Percentiles rank a stretch among this genome's conserved stretches.
These are phyloP conservation scores for Leptoteleia sp. DNA, from an alignment of 1,140 invertebrate genomes.

Conservation along the genomic window DNA sequence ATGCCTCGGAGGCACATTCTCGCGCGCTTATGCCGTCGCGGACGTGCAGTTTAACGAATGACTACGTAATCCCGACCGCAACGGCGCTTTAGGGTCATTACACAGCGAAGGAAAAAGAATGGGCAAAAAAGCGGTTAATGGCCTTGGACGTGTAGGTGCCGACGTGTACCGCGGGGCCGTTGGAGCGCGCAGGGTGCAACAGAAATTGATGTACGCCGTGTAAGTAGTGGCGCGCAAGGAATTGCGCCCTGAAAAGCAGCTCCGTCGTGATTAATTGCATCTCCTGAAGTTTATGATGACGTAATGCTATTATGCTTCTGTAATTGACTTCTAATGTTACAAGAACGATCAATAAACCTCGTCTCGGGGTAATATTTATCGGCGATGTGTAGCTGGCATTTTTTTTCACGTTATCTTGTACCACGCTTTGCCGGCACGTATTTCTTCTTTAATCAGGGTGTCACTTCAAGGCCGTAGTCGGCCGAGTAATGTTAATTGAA, in stretches of 20 bases:
- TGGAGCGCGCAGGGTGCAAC: slow-evolving; percentile 29
- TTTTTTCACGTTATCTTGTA: too few species aligned
- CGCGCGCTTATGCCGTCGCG: slow-evolving; percentile 33
- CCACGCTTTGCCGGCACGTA: too few species aligned
- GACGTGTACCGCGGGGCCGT: slow-evolving; percentile 12
- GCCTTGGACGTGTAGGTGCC: slow-evolving; percentile 20
- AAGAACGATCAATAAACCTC: slow-evolving; percentile 32
- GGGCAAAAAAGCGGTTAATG: slow-evolving; percentile 41
- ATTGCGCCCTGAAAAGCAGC: slow-evolving; percentile 15
- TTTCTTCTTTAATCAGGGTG: too few species aligned
- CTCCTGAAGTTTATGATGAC: slow-evolving; percentile 44
- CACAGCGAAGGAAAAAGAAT: slow-evolving; percentile 43
- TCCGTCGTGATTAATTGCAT: slow-evolving; percentile 38
- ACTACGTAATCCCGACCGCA: slow-evolving; percentile 61
- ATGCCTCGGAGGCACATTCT: slow-evolving; percentile 52
- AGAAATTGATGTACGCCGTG: slow-evolving; percentile 40
- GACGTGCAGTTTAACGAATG: slow-evolving; percentile 66
- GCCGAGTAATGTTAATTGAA: neutral
- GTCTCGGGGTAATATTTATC: neutral
- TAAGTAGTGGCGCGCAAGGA: slow-evolving; percentile 38
- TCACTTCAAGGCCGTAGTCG: neutral
- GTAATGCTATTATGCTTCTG: slow-evolving; percentile 32
- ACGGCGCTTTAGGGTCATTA: slow-evolving; percentile 66
- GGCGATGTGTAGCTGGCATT: neutral
- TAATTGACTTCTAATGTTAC: slow-evolving; percentile 58